These are phyloP conservation scores for Periparus ater DNA, from an alignment of 2,797 vertebrate genomes.

Conservation along the genomic window DNA sequence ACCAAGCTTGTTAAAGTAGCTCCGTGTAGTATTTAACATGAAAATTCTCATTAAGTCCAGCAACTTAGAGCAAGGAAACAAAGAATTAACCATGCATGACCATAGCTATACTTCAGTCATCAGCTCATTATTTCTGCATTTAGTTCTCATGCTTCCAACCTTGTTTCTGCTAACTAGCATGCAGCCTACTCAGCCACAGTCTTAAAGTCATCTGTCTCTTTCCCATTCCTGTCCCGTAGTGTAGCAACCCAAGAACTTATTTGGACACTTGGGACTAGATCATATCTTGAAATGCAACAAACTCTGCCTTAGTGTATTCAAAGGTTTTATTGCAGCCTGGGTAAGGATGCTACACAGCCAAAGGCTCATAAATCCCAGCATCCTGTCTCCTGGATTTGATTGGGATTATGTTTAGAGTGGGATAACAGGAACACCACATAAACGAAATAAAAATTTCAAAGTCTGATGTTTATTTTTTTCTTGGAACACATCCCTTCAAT, in stretches of 20 bases:
- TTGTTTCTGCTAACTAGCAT: background rate
- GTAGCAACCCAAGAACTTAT: background rate
- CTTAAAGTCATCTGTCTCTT: background rate
- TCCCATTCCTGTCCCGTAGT: background rate
- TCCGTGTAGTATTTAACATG: background rate
- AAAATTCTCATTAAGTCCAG: conserved; percentile 15
- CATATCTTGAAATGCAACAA: background rate
- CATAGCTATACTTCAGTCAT: background rate
- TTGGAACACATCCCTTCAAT: background rate
- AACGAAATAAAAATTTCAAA: background rate
- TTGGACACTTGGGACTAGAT: background rate
- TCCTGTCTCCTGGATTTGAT: background rate
- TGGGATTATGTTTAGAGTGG: background rate
- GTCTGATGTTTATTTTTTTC: background rate
- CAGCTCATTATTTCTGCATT: background rate
- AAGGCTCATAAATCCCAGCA: background rate
- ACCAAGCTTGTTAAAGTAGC: background rate
- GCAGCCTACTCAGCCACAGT: background rate
- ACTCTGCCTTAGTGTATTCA: background rate
- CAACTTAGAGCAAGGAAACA: background rate
- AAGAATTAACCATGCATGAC: background rate
- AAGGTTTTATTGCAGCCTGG: background rate
- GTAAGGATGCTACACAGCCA: background rate
- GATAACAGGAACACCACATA: background rate
- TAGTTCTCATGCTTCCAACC: background rate